Percentiles rank a stretch among this genome's conserved stretches.
Conservation (phyloP, 2,888 invertebrate genomes). For the Aradus depressus region DNA sequence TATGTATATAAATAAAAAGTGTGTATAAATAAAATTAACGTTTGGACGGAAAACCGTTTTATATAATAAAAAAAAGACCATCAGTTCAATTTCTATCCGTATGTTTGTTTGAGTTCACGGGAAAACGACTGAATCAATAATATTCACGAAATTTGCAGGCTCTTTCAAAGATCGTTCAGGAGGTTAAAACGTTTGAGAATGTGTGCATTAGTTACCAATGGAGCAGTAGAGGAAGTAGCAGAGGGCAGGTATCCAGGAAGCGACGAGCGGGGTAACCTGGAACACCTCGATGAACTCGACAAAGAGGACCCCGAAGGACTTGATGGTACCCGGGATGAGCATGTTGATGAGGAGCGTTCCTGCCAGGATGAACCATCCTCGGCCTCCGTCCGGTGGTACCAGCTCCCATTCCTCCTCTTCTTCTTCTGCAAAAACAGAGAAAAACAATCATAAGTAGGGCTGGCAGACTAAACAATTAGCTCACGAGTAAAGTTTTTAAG, state of each 20-base stretch:
- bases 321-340: slow-evolving; percentile 74
- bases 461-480: no score
- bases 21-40: no score
- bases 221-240: slow-evolving; percentile 84
- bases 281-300: slow-evolving; percentile 73
- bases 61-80: no score
- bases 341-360: slow-evolving; percentile 72
- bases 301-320: slow-evolving; percentile 76
- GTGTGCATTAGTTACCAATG: slow-evolving; percentile 56
- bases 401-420: slow-evolving; percentile 24
- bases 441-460: background rate
- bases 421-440: background rate
- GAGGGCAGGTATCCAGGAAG: slow-evolving; percentile 74
- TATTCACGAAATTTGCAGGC: background rate
- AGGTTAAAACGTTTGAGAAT: no score
- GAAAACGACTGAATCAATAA: background rate
- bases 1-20: no score
- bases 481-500: no score
- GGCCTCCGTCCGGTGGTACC: slow-evolving; percentile 58
- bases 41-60: no score
- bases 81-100: no score
- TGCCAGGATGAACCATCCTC: slow-evolving; percentile 61
- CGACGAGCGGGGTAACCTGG: slow-evolving; percentile 56
- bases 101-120: background rate
- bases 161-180: no score